These are phyloP conservation scores for Acanthochromis polyacanthus DNA, from an alignment of 2,113 vertebrate genomes.

Conservation along the genomic window DNA sequence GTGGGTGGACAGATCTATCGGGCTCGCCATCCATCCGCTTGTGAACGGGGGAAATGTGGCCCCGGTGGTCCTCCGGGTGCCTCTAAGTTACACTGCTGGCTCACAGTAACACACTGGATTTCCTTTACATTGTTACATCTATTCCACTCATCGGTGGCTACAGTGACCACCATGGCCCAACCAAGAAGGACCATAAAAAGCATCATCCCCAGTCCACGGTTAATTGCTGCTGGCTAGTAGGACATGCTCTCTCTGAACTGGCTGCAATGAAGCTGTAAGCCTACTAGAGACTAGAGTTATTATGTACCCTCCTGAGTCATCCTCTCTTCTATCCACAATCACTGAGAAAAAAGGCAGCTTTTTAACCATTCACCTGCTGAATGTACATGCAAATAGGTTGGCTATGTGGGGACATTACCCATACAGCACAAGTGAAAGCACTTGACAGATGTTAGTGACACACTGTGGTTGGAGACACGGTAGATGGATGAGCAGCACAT, in stretches of 20 bases:
- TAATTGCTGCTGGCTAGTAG: slow-evolving; percentile 40
- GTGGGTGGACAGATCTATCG: slow-evolving; percentile 72
- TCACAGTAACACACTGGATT: slow-evolving; percentile 27
- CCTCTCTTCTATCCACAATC: slow-evolving; percentile 72
- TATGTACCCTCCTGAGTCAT: slow-evolving; percentile 77
- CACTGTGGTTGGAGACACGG: slow-evolving; percentile 24
- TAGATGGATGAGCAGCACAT: slow-evolving; percentile 23
- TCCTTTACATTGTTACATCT: slow-evolving; percentile 17
- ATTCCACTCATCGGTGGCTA: not conserved
- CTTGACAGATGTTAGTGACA: slow-evolving; percentile 58
- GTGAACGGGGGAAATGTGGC: slow-evolving; percentile 32
- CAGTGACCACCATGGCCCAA: slow-evolving; percentile 4
- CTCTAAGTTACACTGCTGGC: slow-evolving; percentile 22
- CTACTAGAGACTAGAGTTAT: slow-evolving; percentile 67
- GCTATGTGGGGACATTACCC: slow-evolving; percentile 52
- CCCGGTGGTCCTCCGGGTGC: slow-evolving; percentile 27
- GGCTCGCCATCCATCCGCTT: slow-evolving; percentile 56
- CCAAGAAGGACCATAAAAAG: slow-evolving; percentile 46
- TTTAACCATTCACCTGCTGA: slow-evolving; percentile 67
- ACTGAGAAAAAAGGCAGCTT: slow-evolving; percentile 63
- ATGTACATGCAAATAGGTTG: slow-evolving; percentile 46
- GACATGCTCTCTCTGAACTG: slow-evolving; percentile 52
- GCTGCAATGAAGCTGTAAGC: slow-evolving; percentile 60
- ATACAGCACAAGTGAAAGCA: slow-evolving; percentile 55
- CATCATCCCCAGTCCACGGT: slow-evolving; percentile 12